Percentiles rank a stretch among this genome's conserved stretches.
Conservation (phyloP, 2,797 vertebrate species). For the Neoniphon sammara region DNA sequence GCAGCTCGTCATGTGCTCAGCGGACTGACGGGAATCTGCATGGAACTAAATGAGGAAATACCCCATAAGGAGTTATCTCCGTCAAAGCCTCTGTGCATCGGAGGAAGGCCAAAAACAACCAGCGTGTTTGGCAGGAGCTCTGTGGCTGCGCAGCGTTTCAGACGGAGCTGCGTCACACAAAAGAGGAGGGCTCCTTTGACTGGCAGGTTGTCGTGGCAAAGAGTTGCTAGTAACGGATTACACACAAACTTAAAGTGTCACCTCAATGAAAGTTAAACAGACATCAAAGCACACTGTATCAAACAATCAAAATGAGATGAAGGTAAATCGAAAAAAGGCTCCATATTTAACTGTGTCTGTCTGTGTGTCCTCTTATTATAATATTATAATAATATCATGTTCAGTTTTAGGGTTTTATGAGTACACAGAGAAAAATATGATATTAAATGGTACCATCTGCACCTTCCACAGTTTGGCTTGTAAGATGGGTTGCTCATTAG, state of each 20-base stretch:
- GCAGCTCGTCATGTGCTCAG: background rate
- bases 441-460: background rate
- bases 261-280: slow-evolving; percentile 1
- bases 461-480: background rate
- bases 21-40: slow-evolving; percentile 1
- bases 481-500: background rate
- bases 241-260: slow-evolving; percentile 28
- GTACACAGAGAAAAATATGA: background rate
- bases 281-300: slow-evolving; percentile 21
- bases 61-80: background rate
- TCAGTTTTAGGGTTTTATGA: background rate
- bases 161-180: background rate
- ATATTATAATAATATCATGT: background rate
- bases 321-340: too few species aligned
- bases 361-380: background rate
- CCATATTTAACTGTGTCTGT: background rate
- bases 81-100: slow-evolving; percentile 1
- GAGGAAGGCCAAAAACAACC: slow-evolving; percentile 7
- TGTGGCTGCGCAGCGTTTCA: background rate
- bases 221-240: slow-evolving; percentile 9
- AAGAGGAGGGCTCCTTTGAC: background rate
- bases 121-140: background rate
- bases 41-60: slow-evolving; percentile 11
- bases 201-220: slow-evolving; percentile 35
- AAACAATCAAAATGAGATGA: too few species aligned